phyloP scores from a whole-genome alignment of 2,113 vertebrate species.

The Chrysochloris asiatica region DNA sequence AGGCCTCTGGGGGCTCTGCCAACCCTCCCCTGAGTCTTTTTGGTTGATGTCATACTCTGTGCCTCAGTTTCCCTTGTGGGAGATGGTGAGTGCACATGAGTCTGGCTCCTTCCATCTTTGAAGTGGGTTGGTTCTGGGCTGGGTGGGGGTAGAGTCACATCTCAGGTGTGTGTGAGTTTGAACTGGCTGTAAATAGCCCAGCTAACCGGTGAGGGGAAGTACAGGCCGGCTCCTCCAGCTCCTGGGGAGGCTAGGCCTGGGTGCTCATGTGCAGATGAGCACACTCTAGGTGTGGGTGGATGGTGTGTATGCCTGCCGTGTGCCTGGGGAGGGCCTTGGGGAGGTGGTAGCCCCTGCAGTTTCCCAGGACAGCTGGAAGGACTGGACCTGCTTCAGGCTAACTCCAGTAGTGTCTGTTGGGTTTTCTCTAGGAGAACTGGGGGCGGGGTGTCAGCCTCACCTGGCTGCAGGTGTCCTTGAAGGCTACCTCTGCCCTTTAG shows the following conservation, averaged over 20 bases:
- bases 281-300: accelerated
- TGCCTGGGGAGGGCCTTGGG: neutral
- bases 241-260: neutral
- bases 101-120: neutral
- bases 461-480: neutral
- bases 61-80: neutral
- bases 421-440: neutral
- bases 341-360: accelerated
- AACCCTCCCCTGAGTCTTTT: neutral
- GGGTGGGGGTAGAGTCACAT: neutral
- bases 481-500: neutral
- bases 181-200: neutral
- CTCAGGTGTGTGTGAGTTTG: neutral
- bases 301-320: neutral
- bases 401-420: neutral
- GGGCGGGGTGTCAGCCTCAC: neutral
- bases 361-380: neutral
- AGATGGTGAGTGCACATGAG: neutral
- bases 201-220: neutral
- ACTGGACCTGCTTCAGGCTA: neutral
- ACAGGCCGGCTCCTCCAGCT: accelerated
- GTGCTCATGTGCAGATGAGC: neutral
- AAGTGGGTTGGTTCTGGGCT: neutral
- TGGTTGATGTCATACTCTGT: neutral
- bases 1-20: neutral